Evolutionary conservation across 2,888 invertebrate species (phyloP), one percentile per base, ranked within the genome.

Genomic region (Lycocerus yunnanus): DNA sequence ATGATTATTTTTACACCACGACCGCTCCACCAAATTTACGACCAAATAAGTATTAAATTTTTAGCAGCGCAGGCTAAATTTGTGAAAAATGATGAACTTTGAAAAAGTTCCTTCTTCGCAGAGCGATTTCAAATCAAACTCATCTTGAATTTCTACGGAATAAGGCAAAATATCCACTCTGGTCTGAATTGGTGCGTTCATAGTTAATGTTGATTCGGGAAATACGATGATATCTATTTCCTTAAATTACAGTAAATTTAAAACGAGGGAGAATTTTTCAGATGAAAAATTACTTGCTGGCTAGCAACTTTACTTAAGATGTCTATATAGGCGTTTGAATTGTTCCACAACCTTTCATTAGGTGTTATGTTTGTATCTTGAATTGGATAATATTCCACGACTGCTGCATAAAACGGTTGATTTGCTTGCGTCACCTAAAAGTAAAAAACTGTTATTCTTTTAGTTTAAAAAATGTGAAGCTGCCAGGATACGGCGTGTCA

Each of bases 151-250:
- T 20, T 73, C 69, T 4, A 69, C 59, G 13, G 73, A 10, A 18
- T 69, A 66, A 5, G 66, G 59, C n/a, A 81, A 79, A 77, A 85
- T 68, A 86, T 81, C 13, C 78, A 81, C 2, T 81, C 88, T 82
- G 81, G 89, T 89, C 1, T 90, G 84, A 0, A 86, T 84, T 58
- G 88, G 84, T 3, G 85, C 82, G 9, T 84, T 81, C 63, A 16
- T 83, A 80, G 8, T 86, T 84, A 88, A 80, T 0, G 91, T 90
- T 78, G 89, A 82, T 85, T 96, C 96, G 0, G 96, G 95, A 82
- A 95, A 95, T 0, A 95, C 92, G 9, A 96, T 87, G 14, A 96
- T 93, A 81, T 96, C 94, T 0, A 91, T 90, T 75, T 88, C 86
- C 93, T 93, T 87, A 14, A 88, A 84, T 18, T 10, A 63, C 0